A percentile compares a stretch with the other conserved stretches of the same genome.
These are phyloP conservation scores for Lepus townsendii DNA, from an alignment of 2,797 vertebrate genomes.

Conservation along the genomic window DNA sequence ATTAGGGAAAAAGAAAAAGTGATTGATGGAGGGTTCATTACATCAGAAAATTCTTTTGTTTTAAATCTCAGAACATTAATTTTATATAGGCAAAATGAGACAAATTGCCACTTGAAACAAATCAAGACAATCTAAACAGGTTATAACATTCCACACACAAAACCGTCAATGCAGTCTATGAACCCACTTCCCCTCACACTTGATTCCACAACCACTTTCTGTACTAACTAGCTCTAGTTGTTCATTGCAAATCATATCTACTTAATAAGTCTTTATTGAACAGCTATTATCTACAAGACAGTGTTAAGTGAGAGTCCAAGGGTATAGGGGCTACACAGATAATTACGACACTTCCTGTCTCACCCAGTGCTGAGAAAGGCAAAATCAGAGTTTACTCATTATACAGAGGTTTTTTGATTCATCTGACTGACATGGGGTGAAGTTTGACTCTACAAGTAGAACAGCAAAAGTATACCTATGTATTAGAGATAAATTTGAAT, in stretches of 20 bases:
- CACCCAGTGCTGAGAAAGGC: neutral
- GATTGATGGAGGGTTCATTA: constrained; percentile 54
- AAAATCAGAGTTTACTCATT: neutral
- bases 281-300: neutral
- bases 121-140: constrained; percentile 62
- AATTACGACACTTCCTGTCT: neutral
- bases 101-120: constrained; percentile 60
- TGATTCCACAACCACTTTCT: constrained; percentile 21
- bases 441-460: constrained; percentile 40
- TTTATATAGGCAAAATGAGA: constrained; percentile 73
- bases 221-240: constrained; percentile 42
- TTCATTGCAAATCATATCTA: neutral
- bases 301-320: neutral
- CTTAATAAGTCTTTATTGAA: neutral
- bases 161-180: neutral
- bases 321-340: neutral
- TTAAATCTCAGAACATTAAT: constrained; percentile 45
- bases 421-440: neutral
- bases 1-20: constrained; percentile 62
- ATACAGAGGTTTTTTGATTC: neutral
- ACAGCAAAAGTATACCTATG: neutral
- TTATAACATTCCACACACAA: constrained; percentile 49
- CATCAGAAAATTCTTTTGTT: constrained; percentile 10
- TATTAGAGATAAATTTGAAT: neutral
- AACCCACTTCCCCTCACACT: constrained; percentile 51